Base-by-base conservation (phyloP, 2,113 vertebrate genomes). In the Apistogramma diplotaenia region DNA sequence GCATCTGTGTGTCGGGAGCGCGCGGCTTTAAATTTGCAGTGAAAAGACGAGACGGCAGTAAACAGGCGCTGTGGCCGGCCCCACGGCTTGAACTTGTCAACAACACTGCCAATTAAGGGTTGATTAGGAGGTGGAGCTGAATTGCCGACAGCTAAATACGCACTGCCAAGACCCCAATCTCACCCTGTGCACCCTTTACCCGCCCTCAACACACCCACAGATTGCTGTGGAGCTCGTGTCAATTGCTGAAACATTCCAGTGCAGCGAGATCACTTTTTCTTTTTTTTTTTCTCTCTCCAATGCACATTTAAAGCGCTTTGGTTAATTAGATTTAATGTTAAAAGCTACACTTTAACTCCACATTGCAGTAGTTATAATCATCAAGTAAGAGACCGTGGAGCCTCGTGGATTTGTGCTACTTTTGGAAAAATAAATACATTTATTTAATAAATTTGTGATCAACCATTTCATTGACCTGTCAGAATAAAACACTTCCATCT, bases 41-140 rank as follows among this genome's bases (percentile, higher is more conserved):
- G 29, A 18, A 58, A 76, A 29, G 23, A 61, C 18, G 61, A 84
- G 74, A 74, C 56, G 3, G 82, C 74, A 58, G 83, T 84, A 72
- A 88, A 81, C 76, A 40, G 81, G 74, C 55, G 6, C 74, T 59
- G 81, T 71, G 87, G 67, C 90, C 75, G 74, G 79, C 82, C 82
- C 78, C 40, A 11, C 19, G 15, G 79, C 87, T 84, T 46, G 23
- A 77, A 86, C 83, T 65, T 88, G 90, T 91, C 90, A 81, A 86
- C 89, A 87, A 43, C 78, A 65, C 85, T 90, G 91, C 90, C 93
- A 94, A 93, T 94, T 93, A 94, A 79, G 82, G 46, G 57, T 80
- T 87, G 87, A 94, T 93, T 90, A 92, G 90, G 85, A 90, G 79
- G 83, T 67, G 55, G 72, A 85, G 85, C 86, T 43, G 8, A 77